phyloP scores from a whole-genome alignment of 1,140 invertebrate species.

The Phenacoccus solenopsis region DNA sequence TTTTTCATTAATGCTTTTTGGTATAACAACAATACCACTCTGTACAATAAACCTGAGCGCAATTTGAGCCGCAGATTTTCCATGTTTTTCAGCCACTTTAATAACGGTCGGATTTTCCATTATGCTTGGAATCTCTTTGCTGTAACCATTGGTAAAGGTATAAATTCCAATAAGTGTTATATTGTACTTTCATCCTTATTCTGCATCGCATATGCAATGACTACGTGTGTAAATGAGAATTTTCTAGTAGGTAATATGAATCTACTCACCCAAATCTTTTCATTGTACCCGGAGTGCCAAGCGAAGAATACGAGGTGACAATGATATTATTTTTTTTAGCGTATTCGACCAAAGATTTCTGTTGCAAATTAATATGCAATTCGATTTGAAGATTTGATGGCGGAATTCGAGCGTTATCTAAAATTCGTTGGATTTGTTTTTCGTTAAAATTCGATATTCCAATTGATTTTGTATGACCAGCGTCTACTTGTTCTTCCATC shows the following conservation, averaged over 20 bases:
- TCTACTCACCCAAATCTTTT: constrained; percentile 32
- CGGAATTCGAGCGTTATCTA: constrained; percentile 25
- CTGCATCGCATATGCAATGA: neutral
- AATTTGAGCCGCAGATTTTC: constrained; percentile 47
- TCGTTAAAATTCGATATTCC: constrained; percentile 35
- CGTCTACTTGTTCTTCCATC: constrained; percentile 30
- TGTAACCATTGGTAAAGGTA: constrained; percentile 20
- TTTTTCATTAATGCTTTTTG: constrained; percentile 43
- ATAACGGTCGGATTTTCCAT: constrained; percentile 34
- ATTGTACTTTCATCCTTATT: neutral
- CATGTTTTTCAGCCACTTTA: constrained; percentile 38
- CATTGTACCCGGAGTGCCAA: constrained; percentile 55
- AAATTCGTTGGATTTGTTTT: constrained; percentile 28
- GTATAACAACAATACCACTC: constrained; percentile 43
- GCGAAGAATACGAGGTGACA: constrained; percentile 68
- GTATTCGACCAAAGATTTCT: constrained; percentile 56
- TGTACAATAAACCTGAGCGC: constrained; percentile 43
- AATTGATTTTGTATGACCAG: constrained; percentile 28
- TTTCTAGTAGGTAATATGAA: neutral
- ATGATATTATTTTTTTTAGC: constrained; percentile 56
- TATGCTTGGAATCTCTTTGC: constrained; percentile 32
- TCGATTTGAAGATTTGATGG: constrained; percentile 50
- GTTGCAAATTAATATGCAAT: constrained; percentile 69
- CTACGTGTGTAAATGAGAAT: neutral
- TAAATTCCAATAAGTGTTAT: neutral